Conservation (phyloP, 2,797 vertebrate species). For the Pseudocheirus occidentalis region DNA sequence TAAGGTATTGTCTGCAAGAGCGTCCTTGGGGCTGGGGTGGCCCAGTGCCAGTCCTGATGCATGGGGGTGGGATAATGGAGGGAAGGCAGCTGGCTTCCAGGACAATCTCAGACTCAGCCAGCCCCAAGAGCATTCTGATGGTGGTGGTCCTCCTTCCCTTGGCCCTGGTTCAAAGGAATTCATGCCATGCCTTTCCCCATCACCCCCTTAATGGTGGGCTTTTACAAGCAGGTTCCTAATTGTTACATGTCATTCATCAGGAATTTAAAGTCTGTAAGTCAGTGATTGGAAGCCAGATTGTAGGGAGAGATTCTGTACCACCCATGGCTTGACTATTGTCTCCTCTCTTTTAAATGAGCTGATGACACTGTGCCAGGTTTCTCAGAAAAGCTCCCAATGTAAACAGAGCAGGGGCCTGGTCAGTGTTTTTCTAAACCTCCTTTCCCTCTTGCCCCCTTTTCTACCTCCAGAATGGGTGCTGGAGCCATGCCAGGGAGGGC, state of each 20-base stretch:
- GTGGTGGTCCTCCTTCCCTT: conserved; percentile 35
- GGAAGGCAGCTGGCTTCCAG: not conserved
- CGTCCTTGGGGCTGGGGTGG: not conserved
- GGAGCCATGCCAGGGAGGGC: not conserved
- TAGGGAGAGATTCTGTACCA: conserved; percentile 59
- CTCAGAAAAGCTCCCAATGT: conserved; percentile 59
- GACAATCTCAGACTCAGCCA: not conserved
- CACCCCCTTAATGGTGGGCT: conserved; percentile 42
- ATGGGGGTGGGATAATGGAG: not conserved
- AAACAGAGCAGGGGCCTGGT: conserved; percentile 70
- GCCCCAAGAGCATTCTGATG: not conserved
- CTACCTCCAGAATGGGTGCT: not conserved
- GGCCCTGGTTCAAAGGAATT: conserved; percentile 57
- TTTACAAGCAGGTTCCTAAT: conserved; percentile 65
- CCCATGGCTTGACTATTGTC: conserved; percentile 69
- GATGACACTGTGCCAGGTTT: conserved; percentile 62
- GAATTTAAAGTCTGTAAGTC: conserved; percentile 72
- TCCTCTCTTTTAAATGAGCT: conserved; percentile 64
- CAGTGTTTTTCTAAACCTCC: conserved; percentile 54
- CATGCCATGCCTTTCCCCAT: not conserved
- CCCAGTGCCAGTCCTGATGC: conserved; percentile 29
- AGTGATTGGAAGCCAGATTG: conserved; percentile 45
- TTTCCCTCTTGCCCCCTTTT: not conserved
- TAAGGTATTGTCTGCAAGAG: conserved; percentile 48
- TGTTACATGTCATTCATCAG: conserved; percentile 74